Percentiles rank a stretch among this genome's conserved stretches.
phyloP scores from a whole-genome alignment of 1,140 invertebrate species.

The Euura saliciscinereae region DNA sequence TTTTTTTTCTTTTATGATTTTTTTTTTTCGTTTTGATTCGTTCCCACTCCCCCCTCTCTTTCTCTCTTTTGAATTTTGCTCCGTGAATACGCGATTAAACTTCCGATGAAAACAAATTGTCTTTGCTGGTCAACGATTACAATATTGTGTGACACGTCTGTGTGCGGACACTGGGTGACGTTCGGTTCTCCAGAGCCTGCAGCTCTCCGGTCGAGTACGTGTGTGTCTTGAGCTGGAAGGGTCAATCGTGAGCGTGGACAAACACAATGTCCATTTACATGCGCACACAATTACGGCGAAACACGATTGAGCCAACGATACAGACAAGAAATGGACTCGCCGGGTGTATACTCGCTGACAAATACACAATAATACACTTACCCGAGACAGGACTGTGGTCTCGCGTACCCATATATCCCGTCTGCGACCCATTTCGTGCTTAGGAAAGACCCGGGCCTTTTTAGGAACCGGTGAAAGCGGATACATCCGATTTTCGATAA shows the following conservation, averaged over 20 bases:
- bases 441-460: neutral
- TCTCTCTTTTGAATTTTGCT: conserved; percentile 14
- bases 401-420: conserved; percentile 17
- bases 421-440: conserved; percentile 13
- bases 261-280: conserved; percentile 50
- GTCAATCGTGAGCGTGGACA: conserved; percentile 30
- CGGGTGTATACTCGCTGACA: conserved; percentile 41
- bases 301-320: neutral
- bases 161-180: neutral
- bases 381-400: conserved; percentile 26
- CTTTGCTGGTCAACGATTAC: no score
- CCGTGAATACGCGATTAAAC: neutral
- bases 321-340: conserved; percentile 6
- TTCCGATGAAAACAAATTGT: no score
- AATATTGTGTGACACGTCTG: neutral
- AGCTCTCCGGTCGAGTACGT: neutral
- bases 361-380: conserved; percentile 33
- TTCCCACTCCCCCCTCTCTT: neutral
- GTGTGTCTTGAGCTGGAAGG: conserved; percentile 14
- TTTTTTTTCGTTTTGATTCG: conserved; percentile 6
- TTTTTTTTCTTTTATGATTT: neutral
- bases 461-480: no score
- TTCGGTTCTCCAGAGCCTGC: neutral
- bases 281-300: conserved; percentile 43
- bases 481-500: no score